A percentile compares a stretch with the other conserved stretches of the same genome.
Conservation (phyloP, 2,113 vertebrate species). For the Salminus brasiliensis region DNA sequence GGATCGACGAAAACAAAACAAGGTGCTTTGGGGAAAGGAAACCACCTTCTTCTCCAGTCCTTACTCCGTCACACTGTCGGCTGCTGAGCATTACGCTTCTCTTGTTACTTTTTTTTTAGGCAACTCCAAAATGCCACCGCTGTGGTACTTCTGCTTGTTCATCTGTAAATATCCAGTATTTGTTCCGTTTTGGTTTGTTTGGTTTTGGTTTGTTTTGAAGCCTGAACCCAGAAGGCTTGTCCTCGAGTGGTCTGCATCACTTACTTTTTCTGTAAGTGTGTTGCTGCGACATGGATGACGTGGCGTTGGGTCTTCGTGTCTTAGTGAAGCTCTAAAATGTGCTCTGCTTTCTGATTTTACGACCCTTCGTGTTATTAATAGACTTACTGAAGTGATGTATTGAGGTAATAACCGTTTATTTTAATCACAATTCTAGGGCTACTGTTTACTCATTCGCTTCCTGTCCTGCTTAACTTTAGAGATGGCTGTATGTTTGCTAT, state of each 20-base stretch:
- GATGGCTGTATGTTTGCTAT: conserved; percentile 12
- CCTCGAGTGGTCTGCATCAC: neutral
- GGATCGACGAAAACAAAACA: neutral
- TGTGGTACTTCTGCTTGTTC: conserved; percentile 18
- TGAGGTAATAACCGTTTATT: neutral
- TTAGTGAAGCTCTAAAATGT: neutral
- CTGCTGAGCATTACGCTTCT: conserved; percentile 21
- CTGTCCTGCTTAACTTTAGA: conserved; percentile 7
- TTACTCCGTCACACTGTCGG: conserved; percentile 14
- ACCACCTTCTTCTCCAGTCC: neutral
- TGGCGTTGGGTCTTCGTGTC: neutral
- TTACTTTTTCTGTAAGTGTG: conserved; percentile 34
- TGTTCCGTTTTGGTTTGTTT: neutral
- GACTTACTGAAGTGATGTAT: neutral
- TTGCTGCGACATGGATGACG: neutral
- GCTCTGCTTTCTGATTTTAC: neutral
- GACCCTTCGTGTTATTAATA: neutral
- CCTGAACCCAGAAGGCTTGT: conserved; percentile 4
- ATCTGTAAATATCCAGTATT: conserved; percentile 21
- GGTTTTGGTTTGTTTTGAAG: neutral
- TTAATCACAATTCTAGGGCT: conserved; percentile 19
- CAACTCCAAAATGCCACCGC: conserved; percentile 4
- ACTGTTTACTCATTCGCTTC: conserved; percentile 1
- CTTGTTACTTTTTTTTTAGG: neutral
- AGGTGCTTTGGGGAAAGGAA: conserved; percentile 41